Evolutionary conservation across 1,140 invertebrate species (phyloP), one percentile per base, ranked within the genome.

Genomic region (Pectinophora gossypiella): DNA sequence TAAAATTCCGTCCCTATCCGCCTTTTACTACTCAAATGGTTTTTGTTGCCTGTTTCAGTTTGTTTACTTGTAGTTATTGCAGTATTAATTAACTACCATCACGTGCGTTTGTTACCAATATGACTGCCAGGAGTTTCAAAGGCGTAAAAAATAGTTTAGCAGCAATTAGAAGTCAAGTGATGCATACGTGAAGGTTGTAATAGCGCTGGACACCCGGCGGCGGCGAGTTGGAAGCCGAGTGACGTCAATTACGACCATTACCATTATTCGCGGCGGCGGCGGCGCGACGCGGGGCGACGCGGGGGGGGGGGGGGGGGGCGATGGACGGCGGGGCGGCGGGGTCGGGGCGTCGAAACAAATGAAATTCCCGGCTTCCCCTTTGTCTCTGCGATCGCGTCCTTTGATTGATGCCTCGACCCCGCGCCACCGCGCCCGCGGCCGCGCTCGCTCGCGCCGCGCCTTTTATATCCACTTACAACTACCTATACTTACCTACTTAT

Each of bases 161-260:
- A n/a, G n/a, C n/a, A n/a, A n/a, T n/a, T n/a, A n/a, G n/a, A n/a
- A n/a, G n/a, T n/a, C n/a, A n/a, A n/a, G n/a, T n/a, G n/a, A n/a
- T n/a, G n/a, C n/a, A n/a, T n/a, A n/a, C n/a, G n/a, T n/a, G n/a
- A n/a, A n/a, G n/a, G n/a, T n/a, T n/a, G n/a, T n/a, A n/a, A n/a
- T n/a, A n/a, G 38, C 38, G 13, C 10, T 40, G 10, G 3, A 40
- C n/a, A 40, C 6, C 13, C 38, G 13, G n/a, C 38, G 38, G 27
- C 13, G 4, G 35, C 3, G 3, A n/a, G 9, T 38, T 3, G 13
- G n/a, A 12, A 15, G 36, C 1, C 36, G 36, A 3, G 5, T 12
- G 36, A 1, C n/a, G 36, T 1, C 16, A 83, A 83, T 83, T 72
- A 80, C 68, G 66, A 56, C 71, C 72, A 83, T 83, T 78, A 83